Conservation (phyloP, 2,797 vertebrate genomes). For the Bovichtus diacanthus region DNA sequence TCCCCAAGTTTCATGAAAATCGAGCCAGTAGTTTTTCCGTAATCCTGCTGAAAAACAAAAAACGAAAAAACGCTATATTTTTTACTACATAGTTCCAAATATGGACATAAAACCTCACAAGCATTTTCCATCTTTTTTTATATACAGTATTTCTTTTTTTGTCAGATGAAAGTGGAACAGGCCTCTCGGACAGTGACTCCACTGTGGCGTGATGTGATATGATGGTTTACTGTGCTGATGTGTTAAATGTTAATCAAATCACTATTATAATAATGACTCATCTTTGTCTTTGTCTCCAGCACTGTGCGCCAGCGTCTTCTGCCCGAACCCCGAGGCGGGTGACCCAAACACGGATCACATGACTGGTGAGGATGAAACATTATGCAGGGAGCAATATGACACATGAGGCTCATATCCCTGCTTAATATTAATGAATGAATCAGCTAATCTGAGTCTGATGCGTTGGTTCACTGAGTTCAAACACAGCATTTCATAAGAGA, state of each 20-base stretch:
- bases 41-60: too few species aligned
- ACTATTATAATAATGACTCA: too few species aligned
- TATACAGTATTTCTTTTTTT: too few species aligned
- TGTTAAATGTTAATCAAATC: background rate
- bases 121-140: too few species aligned
- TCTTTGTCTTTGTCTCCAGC: slow-evolving; percentile 51
- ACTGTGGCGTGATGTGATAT: background rate
- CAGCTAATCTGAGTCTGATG: background rate
- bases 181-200: too few species aligned
- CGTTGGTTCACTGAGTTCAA: background rate
- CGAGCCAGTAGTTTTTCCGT: too few species aligned
- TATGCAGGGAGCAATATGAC: background rate
- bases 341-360: slow-evolving; percentile 44
- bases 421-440: background rate
- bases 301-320: slow-evolving; percentile 53
- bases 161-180: too few species aligned
- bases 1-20: too few species aligned
- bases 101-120: too few species aligned
- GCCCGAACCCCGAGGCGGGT: slow-evolving; percentile 65
- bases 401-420: background rate
- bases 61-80: too few species aligned
- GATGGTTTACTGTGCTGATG: background rate
- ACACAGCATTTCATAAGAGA: background rate
- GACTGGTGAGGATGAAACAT: slow-evolving; percentile 62
- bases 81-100: too few species aligned